Percentiles rank a stretch among this genome's conserved stretches.
These are phyloP conservation scores for Acromyrmex charruanus DNA, from an alignment of 1,140 invertebrate genomes.

Conservation along the genomic window DNA sequence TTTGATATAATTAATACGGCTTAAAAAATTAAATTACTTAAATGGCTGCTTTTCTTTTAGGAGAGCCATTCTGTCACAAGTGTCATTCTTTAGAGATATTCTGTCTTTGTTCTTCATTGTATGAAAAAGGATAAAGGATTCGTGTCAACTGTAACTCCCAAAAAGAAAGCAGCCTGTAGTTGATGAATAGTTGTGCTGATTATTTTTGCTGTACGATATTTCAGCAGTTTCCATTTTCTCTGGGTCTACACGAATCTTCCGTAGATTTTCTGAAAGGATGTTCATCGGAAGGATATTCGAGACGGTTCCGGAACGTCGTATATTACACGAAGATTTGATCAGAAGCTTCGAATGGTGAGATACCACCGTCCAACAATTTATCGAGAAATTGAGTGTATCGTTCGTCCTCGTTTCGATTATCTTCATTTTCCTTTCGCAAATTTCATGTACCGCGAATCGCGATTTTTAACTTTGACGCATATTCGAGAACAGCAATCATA, in stretches of 20 bases:
- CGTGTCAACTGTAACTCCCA: too few relatives aligned
- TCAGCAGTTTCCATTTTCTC: background rate
- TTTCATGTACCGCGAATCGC: background rate
- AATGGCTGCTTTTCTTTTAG: too few relatives aligned
- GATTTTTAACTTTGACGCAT: conserved; percentile 31
- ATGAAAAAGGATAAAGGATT: too few relatives aligned
- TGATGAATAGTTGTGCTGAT: background rate
- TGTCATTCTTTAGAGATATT: too few relatives aligned
- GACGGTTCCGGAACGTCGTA: background rate
- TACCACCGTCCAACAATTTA: conserved; percentile 12
- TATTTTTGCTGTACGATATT: background rate
- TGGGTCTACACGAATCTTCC: background rate
- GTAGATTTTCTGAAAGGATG: background rate
- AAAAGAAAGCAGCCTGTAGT: too few relatives aligned
- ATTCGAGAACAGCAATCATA: background rate
- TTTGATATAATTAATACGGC: too few relatives aligned
- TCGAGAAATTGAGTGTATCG: background rate
- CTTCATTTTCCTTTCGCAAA: background rate
- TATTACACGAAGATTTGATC: background rate
- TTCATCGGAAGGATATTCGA: background rate
- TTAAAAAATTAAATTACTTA: too few relatives aligned
- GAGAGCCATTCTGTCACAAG: too few relatives aligned
- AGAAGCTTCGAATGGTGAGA: background rate
- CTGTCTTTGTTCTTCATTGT: too few relatives aligned
- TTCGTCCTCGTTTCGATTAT: background rate